Evolutionary conservation across 2,797 vertebrate genomes (phyloP), one percentile per base, ranked within the genome.

Genomic region (Cirrhinus mrigala): DNA sequence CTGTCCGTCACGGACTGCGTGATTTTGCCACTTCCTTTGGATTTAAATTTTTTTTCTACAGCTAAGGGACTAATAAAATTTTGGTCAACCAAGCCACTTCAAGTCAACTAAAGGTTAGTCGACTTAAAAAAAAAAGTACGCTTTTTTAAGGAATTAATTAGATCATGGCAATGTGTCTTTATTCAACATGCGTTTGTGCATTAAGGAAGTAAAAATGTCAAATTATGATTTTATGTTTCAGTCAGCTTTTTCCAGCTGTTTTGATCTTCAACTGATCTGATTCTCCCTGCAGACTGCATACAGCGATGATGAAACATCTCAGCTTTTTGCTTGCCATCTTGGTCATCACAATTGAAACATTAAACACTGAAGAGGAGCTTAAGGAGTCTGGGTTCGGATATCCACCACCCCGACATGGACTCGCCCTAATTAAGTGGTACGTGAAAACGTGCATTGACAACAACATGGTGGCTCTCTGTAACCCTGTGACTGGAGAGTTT

Each of bases 391-490:
- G 92, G 0, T 95, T 94, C 14, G 94, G 94, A 18, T 88, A 20
- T 7, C 94, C 94, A 0, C 93, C 93, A 0, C 94, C 94, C 44
- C 93, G 91, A 56, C 93, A 94, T 0, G 94, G 94, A 11, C 85
- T 92, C 6, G 88, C 73, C 27, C 66, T 94, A 73, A 91, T 95
- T 3, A n/a, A n/a, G 48, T 95, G 94, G 94, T 95, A 94, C 6
- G 87, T 90, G 27, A 52, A 85, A 60, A 88, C 54, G 4, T 95
- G 94, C 71, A 56, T 94, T 81, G 93, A 94, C 89, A 95, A 95
- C 90, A 95, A 95, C 91, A 94, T 93, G 93, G 20, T 81, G 85
- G 90, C 93, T 11, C 89, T 93, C 66, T 95, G 94, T 6, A 14
- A 92, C 79, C 94, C 94, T 3, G 33, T 1, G 0, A 0, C 4